A percentile compares a stretch with the other conserved stretches of the same genome.
Evolutionary conservation across 2,888 invertebrate species (phyloP).

Genomic region (Corbicula japonica): DNA sequence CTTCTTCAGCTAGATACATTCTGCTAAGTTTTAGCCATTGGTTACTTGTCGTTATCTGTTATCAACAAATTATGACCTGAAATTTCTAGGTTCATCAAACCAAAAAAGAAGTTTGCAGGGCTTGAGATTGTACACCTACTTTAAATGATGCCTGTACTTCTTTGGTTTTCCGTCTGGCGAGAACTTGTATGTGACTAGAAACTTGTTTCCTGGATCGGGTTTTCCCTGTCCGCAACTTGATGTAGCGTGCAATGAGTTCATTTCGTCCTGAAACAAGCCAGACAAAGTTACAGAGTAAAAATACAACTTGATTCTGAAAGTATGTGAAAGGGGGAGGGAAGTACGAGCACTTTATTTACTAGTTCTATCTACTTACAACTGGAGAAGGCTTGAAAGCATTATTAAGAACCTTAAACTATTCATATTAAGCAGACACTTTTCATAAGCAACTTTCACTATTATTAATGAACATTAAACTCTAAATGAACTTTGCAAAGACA

Average conservation of each 20-base stretch:
- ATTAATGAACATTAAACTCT: no score
- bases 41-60: conserved; percentile 99
- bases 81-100: conserved; percentile 32
- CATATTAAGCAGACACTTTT: no score
- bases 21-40: conserved; percentile 99
- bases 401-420: no score
- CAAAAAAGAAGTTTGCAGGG: no score
- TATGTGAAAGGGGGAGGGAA: no score
- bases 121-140: conserved; percentile 66
- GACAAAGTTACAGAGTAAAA: no score
- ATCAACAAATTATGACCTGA: conserved; percentile 99
- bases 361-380: no score
- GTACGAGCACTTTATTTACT: no score
- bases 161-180: conserved; percentile 98
- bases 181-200: conserved; percentile 99
- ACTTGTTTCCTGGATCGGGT: conserved; percentile 99
- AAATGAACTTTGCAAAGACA: no score
- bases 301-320: no score
- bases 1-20: conserved; percentile 99
- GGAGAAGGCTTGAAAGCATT: no score
- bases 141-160: conserved; percentile 92
- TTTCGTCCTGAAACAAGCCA: conserved; percentile 95
- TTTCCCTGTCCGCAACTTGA: conserved; percentile 99
- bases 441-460: no score
- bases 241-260: conserved; percentile 99